Base-by-base conservation (phyloP, 2,888 invertebrate genomes). In the Eurytoma adleriae region DNA sequence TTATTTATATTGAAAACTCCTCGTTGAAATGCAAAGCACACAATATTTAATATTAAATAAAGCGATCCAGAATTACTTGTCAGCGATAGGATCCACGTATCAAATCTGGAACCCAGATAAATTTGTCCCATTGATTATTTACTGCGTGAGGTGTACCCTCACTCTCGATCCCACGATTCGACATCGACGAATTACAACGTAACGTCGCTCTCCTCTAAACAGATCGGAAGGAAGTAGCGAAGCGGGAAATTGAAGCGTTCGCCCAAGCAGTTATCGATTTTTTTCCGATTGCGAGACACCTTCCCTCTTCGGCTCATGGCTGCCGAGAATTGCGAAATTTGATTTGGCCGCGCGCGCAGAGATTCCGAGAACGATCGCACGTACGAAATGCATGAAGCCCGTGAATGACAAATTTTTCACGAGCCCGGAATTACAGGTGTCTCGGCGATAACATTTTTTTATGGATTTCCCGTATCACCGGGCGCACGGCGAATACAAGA, bases 231-330 rank as follows among this genome's bases (percentile, higher is more conserved):
- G 62, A 71, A 62, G 80, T 74, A 78, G 69, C 74, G 48, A 78
- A 66, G 73, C 78, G 74, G 78, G 18, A 81, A 81, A 81, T 78
- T 73, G 77, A 78, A 52, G 67, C 20, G 64, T 54, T 52, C 68
- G 57, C 61, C 30, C 66, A 40, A 7, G 67, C 13, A 14, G 40
- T 59, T 4, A 24, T 68, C 79, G 74, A 62, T 70, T 66, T 75
- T 62, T 71, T 62, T 20, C 56, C 13, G 10, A 40, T 40, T 7
- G 40, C 56, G 27, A 40, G 52, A n/a, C 20, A 69, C 40, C 69
- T 18, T 52, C 27, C 50, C 52, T 24, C 12, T 72, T 50, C 62
- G 13, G 12, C 20, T 18, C n/a, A 66, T 48, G 56, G 27, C 69
- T 72, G 18, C 20, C 56, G 78, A 73, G 78, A 73, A 78, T 68